A percentile compares a stretch with the other conserved stretches of the same genome.
phyloP scores from a whole-genome alignment of 2,113 vertebrate genomes.

The Columbina picui region DNA sequence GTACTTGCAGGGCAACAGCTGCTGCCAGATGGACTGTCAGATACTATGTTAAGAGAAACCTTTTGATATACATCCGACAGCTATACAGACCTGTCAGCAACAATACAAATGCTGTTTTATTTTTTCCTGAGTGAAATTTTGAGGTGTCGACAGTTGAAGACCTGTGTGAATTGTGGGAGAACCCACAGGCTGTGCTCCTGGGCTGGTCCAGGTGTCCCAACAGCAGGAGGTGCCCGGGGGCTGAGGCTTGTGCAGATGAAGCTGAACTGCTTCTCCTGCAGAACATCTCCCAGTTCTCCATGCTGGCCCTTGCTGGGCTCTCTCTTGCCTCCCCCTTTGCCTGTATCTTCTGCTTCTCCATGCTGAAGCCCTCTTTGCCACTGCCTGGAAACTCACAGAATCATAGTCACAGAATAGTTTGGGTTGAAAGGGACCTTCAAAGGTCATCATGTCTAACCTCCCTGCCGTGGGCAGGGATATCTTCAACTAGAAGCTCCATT shows the following conservation, averaged over 20 bases:
- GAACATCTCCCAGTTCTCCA: neutral
- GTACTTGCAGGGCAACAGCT: neutral
- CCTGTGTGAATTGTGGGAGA: neutral
- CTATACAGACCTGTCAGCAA: neutral
- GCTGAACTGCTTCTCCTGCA: neutral
- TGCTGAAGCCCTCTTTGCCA: neutral
- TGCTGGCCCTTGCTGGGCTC: neutral
- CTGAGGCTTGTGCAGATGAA: neutral
- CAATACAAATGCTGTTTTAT: neutral
- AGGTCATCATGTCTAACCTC: no score
- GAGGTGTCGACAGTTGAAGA: neutral
- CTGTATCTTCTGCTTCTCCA: neutral
- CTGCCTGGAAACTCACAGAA: neutral
- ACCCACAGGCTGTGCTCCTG: neutral
- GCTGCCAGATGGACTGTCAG: neutral
- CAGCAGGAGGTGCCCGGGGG: neutral
- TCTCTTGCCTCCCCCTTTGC: neutral
- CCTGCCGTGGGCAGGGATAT: no score
- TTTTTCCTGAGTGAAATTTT: neutral
- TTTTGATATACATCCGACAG: neutral
- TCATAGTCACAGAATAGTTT: no score
- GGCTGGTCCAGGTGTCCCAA: neutral
- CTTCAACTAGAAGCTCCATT: neutral
- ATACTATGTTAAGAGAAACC: neutral
- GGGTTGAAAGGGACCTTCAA: no score